Conservation (phyloP, 92 coral and sea anemone species). For the Phenganax subtilis region DNA sequence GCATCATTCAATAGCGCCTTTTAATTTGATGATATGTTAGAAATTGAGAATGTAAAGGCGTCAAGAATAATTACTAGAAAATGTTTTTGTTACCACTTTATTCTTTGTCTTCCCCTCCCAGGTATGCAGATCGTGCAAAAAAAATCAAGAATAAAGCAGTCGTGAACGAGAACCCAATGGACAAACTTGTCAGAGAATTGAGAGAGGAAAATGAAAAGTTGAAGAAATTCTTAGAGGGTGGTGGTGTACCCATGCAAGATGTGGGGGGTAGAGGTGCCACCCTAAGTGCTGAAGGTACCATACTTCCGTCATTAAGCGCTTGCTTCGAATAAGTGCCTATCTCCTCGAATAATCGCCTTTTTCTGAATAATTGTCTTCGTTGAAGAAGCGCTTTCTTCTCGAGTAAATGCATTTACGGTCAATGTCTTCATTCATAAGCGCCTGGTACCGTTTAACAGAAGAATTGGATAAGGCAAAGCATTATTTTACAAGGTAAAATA, state of each 20-base stretch:
- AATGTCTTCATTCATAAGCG: too few relatives aligned
- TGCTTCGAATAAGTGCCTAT: too few relatives aligned
- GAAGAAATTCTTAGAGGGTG: constrained; percentile 78
- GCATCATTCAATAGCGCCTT: too few relatives aligned
- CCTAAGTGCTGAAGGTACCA: constrained; percentile 25
- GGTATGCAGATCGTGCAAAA: constrained; percentile 99
- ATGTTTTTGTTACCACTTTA: background rate
- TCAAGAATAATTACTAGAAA: background rate
- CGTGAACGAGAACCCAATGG: constrained; percentile 98
- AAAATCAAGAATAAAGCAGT: constrained; percentile 99
- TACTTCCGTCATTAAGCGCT: background rate
- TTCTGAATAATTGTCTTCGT: too few relatives aligned
- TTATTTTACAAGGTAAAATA: constrained; percentile 52
- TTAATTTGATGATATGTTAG: too few relatives aligned
- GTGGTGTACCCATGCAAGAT: constrained; percentile 43
- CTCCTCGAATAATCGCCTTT: too few relatives aligned
- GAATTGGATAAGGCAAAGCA: constrained; percentile 17
- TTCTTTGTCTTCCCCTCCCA: constrained; percentile 10
- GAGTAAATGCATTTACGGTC: too few relatives aligned
- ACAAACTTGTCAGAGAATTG: constrained; percentile 85
- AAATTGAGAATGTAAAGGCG: too few relatives aligned
- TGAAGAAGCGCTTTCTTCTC: too few relatives aligned
- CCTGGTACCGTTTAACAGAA: too few relatives aligned
- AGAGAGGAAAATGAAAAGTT: constrained; percentile 88
- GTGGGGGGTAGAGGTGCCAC: constrained; percentile 38